Evolutionary conservation across 2,113 vertebrate species (phyloP).

Genomic region (Carollia perspicillata): DNA sequence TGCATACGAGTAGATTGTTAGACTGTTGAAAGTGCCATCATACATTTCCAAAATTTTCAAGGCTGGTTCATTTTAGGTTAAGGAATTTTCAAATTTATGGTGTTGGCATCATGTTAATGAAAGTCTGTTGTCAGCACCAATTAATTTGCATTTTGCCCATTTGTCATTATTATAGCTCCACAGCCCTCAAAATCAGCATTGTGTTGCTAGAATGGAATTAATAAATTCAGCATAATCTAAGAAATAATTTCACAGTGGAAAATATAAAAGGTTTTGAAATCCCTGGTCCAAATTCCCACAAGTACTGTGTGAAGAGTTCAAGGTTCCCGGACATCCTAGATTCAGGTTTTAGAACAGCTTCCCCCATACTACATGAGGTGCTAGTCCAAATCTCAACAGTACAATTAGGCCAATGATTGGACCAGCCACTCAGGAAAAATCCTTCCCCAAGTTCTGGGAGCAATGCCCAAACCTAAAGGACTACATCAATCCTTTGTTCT

Average conservation of each 20-base stretch:
- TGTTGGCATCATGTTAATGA: neutral
- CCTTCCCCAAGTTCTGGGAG: neutral
- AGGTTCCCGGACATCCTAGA: neutral
- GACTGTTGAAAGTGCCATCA: neutral
- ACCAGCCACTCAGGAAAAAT: neutral
- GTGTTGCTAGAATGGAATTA: neutral
- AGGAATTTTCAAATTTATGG: too few relatives aligned
- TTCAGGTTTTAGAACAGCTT: neutral
- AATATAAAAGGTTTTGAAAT: neutral
- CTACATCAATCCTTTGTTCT: neutral
- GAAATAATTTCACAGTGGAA: neutral
- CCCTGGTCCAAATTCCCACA: neutral
- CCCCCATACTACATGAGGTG: neutral
- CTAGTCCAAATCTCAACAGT: neutral
- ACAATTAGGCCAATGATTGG: neutral
- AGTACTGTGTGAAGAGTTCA: neutral
- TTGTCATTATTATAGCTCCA: neutral
- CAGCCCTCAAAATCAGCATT: neutral
- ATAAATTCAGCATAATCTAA: neutral
- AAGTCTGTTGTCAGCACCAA: neutral
- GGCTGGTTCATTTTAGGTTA: neutral
- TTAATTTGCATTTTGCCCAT: neutral
- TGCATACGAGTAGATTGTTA: neutral
- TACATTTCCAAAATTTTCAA: neutral
- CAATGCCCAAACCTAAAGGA: neutral